phyloP scores from a whole-genome alignment of 2,113 vertebrate genomes.

The Verasper variegatus region DNA sequence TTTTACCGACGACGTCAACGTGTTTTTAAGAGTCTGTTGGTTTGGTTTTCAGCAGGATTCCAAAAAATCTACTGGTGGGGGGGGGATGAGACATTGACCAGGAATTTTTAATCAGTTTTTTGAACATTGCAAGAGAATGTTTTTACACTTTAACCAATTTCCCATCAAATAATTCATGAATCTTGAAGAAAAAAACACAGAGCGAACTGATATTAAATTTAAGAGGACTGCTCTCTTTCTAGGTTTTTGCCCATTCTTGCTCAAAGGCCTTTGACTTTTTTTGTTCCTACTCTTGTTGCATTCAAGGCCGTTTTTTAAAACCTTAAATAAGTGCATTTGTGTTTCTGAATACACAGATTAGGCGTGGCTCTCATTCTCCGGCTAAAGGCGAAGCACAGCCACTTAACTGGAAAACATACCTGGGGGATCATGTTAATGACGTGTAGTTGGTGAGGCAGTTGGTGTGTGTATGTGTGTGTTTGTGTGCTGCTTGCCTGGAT shows the following conservation, averaged over 20 bases:
- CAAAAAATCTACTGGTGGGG: too few species aligned
- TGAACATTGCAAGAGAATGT: too few species aligned
- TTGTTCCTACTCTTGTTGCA: not conserved
- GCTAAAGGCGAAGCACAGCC: slow-evolving; percentile 34
- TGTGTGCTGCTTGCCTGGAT: slow-evolving; percentile 9
- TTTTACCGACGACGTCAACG: not conserved
- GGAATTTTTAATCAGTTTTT: too few species aligned
- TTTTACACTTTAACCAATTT: too few species aligned
- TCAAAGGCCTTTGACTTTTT: slow-evolving; percentile 41
- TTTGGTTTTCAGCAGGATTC: not conserved
- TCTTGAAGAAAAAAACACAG: too few species aligned
- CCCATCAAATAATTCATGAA: too few species aligned
- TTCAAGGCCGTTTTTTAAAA: slow-evolving; percentile 36
- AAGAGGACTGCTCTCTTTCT: not conserved
- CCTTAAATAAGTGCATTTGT: slow-evolving; percentile 41
- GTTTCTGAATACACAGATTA: slow-evolving; percentile 60
- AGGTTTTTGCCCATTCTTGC: slow-evolving; percentile 28
- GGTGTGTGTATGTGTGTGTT: slow-evolving; percentile 25
- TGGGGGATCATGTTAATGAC: slow-evolving; percentile 59
- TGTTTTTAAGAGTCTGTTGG: not conserved
- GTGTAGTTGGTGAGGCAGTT: slow-evolving; percentile 61
- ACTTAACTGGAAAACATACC: slow-evolving; percentile 51
- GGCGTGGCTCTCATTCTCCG: slow-evolving; percentile 28
- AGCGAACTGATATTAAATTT: too few species aligned
- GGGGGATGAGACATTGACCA: too few species aligned